phyloP scores from a whole-genome alignment of 2,113 vertebrate genomes.

The Toxotes chatareus region DNA sequence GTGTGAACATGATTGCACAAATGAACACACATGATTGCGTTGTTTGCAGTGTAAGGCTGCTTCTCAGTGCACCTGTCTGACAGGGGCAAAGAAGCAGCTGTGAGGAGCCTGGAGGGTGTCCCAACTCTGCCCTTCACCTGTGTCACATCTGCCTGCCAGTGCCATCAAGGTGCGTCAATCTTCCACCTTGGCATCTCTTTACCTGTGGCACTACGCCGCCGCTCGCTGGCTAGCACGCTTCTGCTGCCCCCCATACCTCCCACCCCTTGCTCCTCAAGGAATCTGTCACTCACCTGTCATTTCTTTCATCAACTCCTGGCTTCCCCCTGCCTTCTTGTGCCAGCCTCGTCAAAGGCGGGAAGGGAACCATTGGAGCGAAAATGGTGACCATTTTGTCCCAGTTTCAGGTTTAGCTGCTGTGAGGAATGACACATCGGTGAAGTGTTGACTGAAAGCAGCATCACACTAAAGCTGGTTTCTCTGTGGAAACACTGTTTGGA shows the following conservation, averaged over 20 bases:
- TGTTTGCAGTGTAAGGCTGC: conserved; percentile 15
- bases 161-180: conserved; percentile 77
- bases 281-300: conserved; percentile 84
- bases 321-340: conserved; percentile 31
- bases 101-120: conserved; percentile 71
- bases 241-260: conserved; percentile 28
- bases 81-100: conserved; percentile 67
- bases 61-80: conserved; percentile 65
- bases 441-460: conserved; percentile 61
- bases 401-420: conserved; percentile 51
- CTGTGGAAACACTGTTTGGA: not conserved
- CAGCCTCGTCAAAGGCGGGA: conserved; percentile 35
- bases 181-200: conserved; percentile 74
- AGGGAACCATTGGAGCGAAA: conserved; percentile 64
- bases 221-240: conserved; percentile 41
- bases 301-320: conserved; percentile 74
- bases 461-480: conserved; percentile 33
- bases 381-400: conserved; percentile 71
- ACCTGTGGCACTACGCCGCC: conserved; percentile 76
- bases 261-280: conserved; percentile 66
- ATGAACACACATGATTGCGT: conserved; percentile 60
- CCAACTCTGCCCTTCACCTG: conserved; percentile 74
- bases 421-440: conserved; percentile 42
- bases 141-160: conserved; percentile 80
- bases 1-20: conserved; percentile 47